Base-by-base conservation (phyloP, 2,888 invertebrate genomes). In the Eucera pruinosa region DNA sequence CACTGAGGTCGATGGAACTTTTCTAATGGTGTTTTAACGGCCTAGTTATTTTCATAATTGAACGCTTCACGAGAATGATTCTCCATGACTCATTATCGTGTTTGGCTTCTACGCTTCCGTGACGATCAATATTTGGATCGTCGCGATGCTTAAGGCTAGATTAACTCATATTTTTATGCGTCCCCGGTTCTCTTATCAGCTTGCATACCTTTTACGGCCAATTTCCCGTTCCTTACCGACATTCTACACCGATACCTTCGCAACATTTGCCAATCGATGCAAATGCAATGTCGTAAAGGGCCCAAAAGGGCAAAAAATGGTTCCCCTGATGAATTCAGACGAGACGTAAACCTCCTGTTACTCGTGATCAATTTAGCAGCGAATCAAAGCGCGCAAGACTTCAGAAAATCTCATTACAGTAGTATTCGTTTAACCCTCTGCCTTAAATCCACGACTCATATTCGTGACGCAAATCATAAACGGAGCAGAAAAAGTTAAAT, bases 111-210 rank as follows among this genome's bases (percentile, higher is more conserved):
- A 30, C 33, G 50, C 45, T 76, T 65, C 70, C 57, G 55, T 43
- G 52, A 58, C 50, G 76, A 77, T 77, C 78, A 67, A 78, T 78
- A 67, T 78, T 78, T 77, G 78, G 58, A 66, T 71, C 67, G 62
- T 62, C 33, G 69, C 64, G 55, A 48, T 61, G 50, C 50, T 69
- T 65, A 57, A 27, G 41, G 65, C 52, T 62, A 61, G 76, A 78
- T 76, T 70, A 78, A 57, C 50, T 50, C 39, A 36, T 39, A 67
- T 58, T 67, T 78, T 71, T 71, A 57, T 54, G 61, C 33, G 62
- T 52, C 47, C 36, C 23, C 27, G 45, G 33, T 7, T 13, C 43
- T 30, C 39, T 77, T 77, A 68, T 77, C 77, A 48, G 30, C 13
- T 23, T 30, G 67, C 18, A 36, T 61, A 57, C 66, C 43, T 61